Evolutionary conservation across 2,113 vertebrate species (phyloP).

Genomic region (Coturnix japonica): DNA sequence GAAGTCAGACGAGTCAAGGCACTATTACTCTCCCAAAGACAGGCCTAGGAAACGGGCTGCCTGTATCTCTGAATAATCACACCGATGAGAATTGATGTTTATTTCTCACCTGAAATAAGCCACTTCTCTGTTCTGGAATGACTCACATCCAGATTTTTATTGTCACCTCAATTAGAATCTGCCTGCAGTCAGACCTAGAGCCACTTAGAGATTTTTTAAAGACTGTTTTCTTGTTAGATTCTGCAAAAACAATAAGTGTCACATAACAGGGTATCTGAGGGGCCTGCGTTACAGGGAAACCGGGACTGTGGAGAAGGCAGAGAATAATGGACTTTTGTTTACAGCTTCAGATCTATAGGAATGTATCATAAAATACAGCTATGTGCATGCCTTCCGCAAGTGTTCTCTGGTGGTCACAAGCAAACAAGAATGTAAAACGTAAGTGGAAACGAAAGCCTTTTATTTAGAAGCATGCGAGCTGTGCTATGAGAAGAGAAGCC

Average conservation of each 20-base stretch:
- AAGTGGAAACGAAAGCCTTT: constrained; percentile 33
- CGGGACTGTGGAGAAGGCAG: background rate
- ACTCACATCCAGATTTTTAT: background rate
- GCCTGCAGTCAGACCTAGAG: background rate
- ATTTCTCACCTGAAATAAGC: background rate
- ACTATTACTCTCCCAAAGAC: background rate
- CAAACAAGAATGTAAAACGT: constrained; percentile 3
- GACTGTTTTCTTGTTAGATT: background rate
- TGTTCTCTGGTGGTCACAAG: constrained; percentile 25
- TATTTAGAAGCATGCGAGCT: constrained; percentile 3
- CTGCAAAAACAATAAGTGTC: background rate
- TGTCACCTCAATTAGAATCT: background rate
- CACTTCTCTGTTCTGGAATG: background rate
- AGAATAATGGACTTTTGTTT: constrained; percentile 46
- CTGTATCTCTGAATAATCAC: background rate
- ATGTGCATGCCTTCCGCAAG: background rate
- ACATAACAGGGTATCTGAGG: accelerated
- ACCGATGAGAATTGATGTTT: background rate
- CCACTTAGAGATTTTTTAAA: background rate
- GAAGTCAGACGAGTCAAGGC: background rate
- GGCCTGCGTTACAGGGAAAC: background rate
- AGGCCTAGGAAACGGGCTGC: background rate
- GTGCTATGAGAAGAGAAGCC: background rate
- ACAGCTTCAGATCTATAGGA: constrained; percentile 10
- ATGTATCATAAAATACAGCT: background rate